Evolutionary conservation across 2,888 invertebrate species (phyloP).

Genomic region (Dolichopus griseipennis): DNA sequence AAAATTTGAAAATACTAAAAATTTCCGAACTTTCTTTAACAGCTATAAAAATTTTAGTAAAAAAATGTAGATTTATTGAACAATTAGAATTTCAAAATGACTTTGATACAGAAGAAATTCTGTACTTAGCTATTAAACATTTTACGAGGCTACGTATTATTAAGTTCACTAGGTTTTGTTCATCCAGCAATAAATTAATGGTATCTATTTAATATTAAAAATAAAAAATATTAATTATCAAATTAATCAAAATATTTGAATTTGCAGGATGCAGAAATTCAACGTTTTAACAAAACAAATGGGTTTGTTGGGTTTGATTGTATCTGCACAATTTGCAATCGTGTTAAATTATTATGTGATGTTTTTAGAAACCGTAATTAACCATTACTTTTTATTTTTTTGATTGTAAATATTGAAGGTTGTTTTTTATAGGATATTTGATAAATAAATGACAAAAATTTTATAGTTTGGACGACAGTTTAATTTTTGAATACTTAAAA

Average conservation of each 20-base stretch:
- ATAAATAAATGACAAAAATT: too few relatives aligned
- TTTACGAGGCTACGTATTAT: background rate
- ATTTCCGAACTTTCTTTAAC: background rate
- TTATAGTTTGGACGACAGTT: too few relatives aligned
- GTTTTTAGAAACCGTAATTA: slow-evolving; percentile 1
- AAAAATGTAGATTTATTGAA: slow-evolving; percentile 7
- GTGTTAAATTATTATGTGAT: background rate
- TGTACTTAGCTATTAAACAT: slow-evolving; percentile 3
- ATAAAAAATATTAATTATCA: background rate
- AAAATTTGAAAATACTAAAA: background rate
- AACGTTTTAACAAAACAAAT: background rate
- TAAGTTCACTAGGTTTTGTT: background rate
- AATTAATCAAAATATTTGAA: background rate
- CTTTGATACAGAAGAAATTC: background rate
- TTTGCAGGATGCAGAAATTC: background rate
- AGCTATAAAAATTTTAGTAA: background rate
- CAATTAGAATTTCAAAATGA: slow-evolving; percentile 2
- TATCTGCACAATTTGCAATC: background rate
- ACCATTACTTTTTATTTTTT: too few relatives aligned
- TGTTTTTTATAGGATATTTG: too few relatives aligned
- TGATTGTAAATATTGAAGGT: too few relatives aligned
- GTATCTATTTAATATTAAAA: background rate
- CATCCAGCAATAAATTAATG: background rate
- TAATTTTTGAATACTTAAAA: too few relatives aligned
- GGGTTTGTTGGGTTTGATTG: background rate